Evolutionary conservation across 2,113 vertebrate genomes (phyloP).

Genomic region (Bufo gargarizans): DNA sequence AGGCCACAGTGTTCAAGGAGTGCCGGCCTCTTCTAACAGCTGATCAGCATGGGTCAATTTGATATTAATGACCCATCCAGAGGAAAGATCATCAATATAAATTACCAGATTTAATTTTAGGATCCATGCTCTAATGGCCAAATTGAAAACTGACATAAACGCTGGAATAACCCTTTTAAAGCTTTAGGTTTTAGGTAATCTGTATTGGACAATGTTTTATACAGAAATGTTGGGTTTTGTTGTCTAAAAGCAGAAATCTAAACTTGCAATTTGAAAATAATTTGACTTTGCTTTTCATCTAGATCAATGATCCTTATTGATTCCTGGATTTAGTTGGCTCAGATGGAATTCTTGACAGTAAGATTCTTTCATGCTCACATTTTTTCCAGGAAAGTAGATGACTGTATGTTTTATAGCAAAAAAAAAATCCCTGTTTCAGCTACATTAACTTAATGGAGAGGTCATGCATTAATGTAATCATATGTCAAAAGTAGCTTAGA

Average conservation of each 20-base stretch:
- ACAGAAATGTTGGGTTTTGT: neutral
- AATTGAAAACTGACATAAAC: no score
- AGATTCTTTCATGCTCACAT: conserved; percentile 28
- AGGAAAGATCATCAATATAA: no score
- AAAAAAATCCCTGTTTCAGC: conserved; percentile 26
- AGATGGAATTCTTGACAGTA: conserved; percentile 33
- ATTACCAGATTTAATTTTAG: no score
- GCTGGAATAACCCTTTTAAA: no score
- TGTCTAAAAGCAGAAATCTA: neutral
- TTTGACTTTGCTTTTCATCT: neutral
- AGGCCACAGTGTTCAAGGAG: no score
- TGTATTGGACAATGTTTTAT: neutral
- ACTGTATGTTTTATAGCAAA: conserved; percentile 29
- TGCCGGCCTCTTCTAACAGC: no score
- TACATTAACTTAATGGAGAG: conserved; percentile 43
- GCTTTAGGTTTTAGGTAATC: neutral
- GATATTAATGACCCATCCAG: no score
- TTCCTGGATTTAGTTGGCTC: conserved; percentile 34
- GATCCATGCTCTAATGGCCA: no score
- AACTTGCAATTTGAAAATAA: neutral
- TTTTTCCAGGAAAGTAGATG: conserved; percentile 38
- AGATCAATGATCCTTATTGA: conserved; percentile 1
- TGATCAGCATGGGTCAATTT: no score
- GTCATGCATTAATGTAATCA: conserved; percentile 39
- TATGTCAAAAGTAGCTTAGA: conserved; percentile 29